Conservation (phyloP, 2,113 vertebrate genomes). For the Spheniscus mendiculus region DNA sequence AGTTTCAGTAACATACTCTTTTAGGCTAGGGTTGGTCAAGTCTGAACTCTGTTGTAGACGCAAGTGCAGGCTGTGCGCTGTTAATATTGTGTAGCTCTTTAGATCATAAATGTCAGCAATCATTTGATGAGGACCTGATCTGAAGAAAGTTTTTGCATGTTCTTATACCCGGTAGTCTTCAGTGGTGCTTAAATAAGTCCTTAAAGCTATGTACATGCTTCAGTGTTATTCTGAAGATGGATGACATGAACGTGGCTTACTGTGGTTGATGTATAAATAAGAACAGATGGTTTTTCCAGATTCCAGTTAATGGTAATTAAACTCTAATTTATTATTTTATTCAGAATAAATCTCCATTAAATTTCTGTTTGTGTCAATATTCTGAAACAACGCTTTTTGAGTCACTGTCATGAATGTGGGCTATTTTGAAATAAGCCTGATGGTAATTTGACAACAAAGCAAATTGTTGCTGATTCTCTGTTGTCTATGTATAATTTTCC, state of each 20-base stretch:
- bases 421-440: not conserved
- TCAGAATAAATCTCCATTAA: not conserved
- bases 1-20: not conserved
- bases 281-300: slow-evolving; percentile 39
- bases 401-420: not conserved
- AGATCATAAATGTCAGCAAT: not conserved
- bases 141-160: not conserved
- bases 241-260: not conserved
- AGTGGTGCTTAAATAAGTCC: not conserved
- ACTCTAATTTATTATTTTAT: slow-evolving; percentile 36
- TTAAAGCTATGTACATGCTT: not conserved
- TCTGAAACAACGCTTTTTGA: not conserved
- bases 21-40: not conserved
- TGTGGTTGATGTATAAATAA: not conserved
- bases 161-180: not conserved
- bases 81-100: not conserved
- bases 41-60: not conserved
- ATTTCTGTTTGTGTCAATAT: not conserved
- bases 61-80: not conserved
- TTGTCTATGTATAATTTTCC: not conserved
- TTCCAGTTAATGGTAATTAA: slow-evolving; percentile 29
- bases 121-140: not conserved
- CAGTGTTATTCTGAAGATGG: not conserved
- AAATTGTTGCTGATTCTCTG: not conserved
- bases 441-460: not conserved